Evolutionary conservation across 2,888 invertebrate species (phyloP).

Genomic region (Dermolepida albohirtum): DNA sequence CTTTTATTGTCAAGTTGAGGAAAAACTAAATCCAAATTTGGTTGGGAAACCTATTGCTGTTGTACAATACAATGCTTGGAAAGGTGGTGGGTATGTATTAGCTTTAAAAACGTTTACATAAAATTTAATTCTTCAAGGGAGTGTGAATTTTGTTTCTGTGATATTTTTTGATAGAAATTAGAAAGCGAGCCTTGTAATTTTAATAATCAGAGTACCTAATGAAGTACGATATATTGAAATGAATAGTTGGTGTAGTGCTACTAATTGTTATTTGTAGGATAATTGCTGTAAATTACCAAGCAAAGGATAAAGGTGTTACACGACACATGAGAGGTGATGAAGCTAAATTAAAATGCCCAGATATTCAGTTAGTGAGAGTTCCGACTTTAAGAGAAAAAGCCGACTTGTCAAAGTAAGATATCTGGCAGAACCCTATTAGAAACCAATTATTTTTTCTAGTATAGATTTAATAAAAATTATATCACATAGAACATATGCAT

Average conservation of each 20-base stretch:
- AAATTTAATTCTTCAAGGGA: not conserved
- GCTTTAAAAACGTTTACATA: slow-evolving; percentile 10
- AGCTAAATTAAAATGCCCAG: slow-evolving; percentile 89
- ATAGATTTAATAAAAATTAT: not conserved
- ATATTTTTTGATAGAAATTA: not conserved
- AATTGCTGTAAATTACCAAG: slow-evolving; percentile 97
- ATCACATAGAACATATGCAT: too few relatives aligned
- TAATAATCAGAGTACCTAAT: too few relatives aligned
- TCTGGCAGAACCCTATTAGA: not conserved
- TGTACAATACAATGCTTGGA: slow-evolving; percentile 95
- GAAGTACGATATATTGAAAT: too few relatives aligned
- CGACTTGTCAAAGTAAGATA: slow-evolving; percentile 84
- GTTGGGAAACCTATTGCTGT: slow-evolving; percentile 94
- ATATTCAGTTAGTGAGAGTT: slow-evolving; percentile 85
- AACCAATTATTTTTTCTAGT: not conserved
- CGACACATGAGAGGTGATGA: slow-evolving; percentile 92
- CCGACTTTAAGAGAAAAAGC: slow-evolving; percentile 93
- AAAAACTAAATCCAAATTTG: slow-evolving; percentile 84
- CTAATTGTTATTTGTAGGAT: slow-evolving; percentile 72
- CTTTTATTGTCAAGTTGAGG: slow-evolving; percentile 99
- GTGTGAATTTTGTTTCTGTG: not conserved
- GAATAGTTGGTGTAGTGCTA: too few relatives aligned
- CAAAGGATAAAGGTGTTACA: slow-evolving; percentile 89
- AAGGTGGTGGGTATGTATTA: slow-evolving; percentile 85
- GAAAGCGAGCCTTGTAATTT: too few relatives aligned